Evolutionary conservation across 2,797 vertebrate species (phyloP), one percentile per base, ranked within the genome.

Genomic region (Erpetoichthys calabaricus): DNA sequence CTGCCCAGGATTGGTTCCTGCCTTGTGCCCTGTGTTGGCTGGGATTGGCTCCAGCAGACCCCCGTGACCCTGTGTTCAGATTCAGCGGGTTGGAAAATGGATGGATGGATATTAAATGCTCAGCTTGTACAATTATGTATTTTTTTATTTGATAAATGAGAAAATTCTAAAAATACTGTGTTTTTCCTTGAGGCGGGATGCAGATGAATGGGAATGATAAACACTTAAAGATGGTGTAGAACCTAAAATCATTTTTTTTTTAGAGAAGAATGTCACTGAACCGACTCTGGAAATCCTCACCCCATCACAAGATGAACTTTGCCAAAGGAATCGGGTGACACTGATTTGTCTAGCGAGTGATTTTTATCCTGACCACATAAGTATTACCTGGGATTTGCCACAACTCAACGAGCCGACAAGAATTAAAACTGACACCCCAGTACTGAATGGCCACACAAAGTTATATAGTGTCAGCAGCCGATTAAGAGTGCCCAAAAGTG

Each of bases 351-450:
- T 73, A 67, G 76, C 63, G 56, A 41, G 3, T 1, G 1, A 1
- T 0, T 83, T 83, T 67, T 85, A 82, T 67, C 82, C 82, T 1
- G 79, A 83, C 68, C 82, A 85, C 61, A 67, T 82, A 42, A 3
- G 0, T 0, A 62, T 80, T 6, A 8, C 0, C 55, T 85, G 82
- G 82, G 0, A 3, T 7, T 0, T 58, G 5, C 1, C 58, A 3
- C 44, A 0, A 0, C 0, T 0, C 0, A 0, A 0, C 0, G 0
- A 1, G 7, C 3, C 0, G 0, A 0, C 3, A 0, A 62, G 57
- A 4, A 68, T 76, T 44, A 62, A 67, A 0, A 85, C 76, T 0
- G 83, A 85, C 57, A 6, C 41, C 5, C 2, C 3, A 3, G 74
- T 79, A 47, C 3, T 2, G 5, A 1, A 1, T 1, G 0, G 6